Evolutionary conservation across 2,113 vertebrate species (phyloP), one percentile per base, ranked within the genome.

Genomic region (Rostratula benghalensis): DNA sequence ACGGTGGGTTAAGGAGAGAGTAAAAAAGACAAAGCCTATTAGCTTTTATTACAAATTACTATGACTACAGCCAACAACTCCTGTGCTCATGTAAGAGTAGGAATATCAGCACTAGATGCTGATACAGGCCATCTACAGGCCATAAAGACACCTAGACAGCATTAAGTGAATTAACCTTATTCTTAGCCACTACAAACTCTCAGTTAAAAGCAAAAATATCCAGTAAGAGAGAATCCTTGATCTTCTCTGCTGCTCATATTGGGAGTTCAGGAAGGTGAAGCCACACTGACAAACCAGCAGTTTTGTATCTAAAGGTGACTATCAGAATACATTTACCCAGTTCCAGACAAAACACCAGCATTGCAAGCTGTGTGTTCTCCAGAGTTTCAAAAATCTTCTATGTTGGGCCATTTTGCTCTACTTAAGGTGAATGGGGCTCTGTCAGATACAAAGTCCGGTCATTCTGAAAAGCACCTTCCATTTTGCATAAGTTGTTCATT

Each of bases 401-500:
- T 5, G 13, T 67, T 57, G 46, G 35, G n/a, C 54, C 60, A 90
- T 37, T 89, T 71, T 59, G n/a, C 28, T 61, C 53, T 37, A 25
- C 22, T 39, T 35, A 27, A 46, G 28, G 46, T 61, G 0, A 0
- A 21, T 1, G 0, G n/a, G 20, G 7, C 17, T 57, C 63, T 48
- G n/a, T 37, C 24, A 86, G 41, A 46, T 54, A 4, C 23, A 27
- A 70, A 54, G 31, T 24, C 1, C 2, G 10, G 25, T 24, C 31
- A 54, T 35, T 45, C 59, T 60, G 50, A 65, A 75, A 80, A 69
- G 4, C 20, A 14, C 5, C 37, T 75, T 63, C 67, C 15, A 41
- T 33, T 73, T 54, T 19, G 30, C 7, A 2, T 25, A 45, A 69
- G 0, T 0, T 24, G 8, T 24, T 59, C 1, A 0, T 56, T 82